These are phyloP conservation scores for Phthorimaea operculella DNA, from an alignment of 1,140 invertebrate genomes.

Conservation along the genomic window DNA sequence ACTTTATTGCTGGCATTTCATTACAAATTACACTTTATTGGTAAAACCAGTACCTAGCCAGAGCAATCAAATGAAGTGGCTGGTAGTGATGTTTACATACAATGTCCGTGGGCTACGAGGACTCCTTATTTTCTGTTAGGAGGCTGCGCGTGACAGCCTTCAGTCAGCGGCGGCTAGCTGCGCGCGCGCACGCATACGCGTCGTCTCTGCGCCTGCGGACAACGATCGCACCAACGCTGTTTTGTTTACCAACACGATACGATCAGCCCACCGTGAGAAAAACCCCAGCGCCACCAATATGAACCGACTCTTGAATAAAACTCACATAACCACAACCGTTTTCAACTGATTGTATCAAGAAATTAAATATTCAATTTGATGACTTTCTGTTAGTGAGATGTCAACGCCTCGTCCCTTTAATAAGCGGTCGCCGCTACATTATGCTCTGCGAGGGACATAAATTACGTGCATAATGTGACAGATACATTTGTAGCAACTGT, in stretches of 20 bases:
- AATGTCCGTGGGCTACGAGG: background rate
- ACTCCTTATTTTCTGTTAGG: conserved; percentile 32
- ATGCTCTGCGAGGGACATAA: conserved; percentile 46
- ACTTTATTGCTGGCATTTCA: background rate
- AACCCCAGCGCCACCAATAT: conserved; percentile 12
- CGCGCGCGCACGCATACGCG: conserved; percentile 54
- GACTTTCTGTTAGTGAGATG: conserved; percentile 56
- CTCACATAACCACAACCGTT: conserved; percentile 17
- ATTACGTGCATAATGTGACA: conserved; percentile 62
- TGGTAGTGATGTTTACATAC: conserved; percentile 5
- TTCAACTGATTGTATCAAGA: conserved; percentile 24
- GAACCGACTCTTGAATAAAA: conserved; percentile 23
- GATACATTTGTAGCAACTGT: conserved; percentile 45
- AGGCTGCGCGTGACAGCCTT: conserved; percentile 51
- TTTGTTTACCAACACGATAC: conserved; percentile 50
- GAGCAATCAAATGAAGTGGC: background rate
- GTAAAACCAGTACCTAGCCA: background rate
- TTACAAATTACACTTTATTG: background rate
- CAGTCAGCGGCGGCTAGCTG: conserved; percentile 48
- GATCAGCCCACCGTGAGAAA: conserved; percentile 26
- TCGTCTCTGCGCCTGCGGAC: conserved; percentile 15
- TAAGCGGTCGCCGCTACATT: conserved; percentile 43
- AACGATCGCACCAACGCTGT: conserved; percentile 12
- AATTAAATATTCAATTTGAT: conserved; percentile 47
- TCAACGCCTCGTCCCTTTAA: conserved; percentile 47